Base-by-base conservation (phyloP, 2,888 invertebrate species). In the Oeneis ivallda region DNA sequence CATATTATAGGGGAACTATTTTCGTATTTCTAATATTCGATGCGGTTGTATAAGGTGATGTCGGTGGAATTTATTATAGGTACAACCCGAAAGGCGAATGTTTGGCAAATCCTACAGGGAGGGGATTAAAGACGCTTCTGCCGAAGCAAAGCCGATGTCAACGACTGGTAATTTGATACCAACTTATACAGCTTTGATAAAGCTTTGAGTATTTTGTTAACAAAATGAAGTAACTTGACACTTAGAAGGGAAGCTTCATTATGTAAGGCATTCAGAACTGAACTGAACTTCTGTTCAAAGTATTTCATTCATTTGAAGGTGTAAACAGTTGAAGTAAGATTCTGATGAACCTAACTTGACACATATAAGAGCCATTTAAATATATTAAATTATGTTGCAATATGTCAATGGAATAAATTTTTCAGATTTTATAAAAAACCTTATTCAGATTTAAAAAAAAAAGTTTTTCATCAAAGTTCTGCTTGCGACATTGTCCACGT, bases 141-240 rank as follows among this genome's bases (percentile, higher is more conserved):
- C 41, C 64, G 56, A 39, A 63, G 66, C 56, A 68, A 65, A 64
- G 63, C 60, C 41, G 64, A 59, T 61, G 68, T 61, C 57, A 61
- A 47, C 61, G 49, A 66, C 66, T 68, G 61, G 68, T 66, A 64
- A 69, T 64, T 69, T 68, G 63, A 68, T 66, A 66, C 66, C 57
- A 41, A 64, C 63, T 50, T 60, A 63, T 54, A 58, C 56, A 19
- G 65, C 62, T 62, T 53, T 45, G 54, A 60, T 63, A 64, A 66
- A 64, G 52, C 66, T 61, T 66, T 64, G 57, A 58, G 61, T 53
- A 13, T 58, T 47, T 34, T 47, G 34, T 53, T 45, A 63, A 64
- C 53, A 49, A 67, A 54, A 64, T 67, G n/a, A 56, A 45, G 19
- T 57, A 50, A 67, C 60, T 47, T 57, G 60, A 64, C 50, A 61